Percentiles rank a stretch among this genome's conserved stretches.
phyloP scores from a whole-genome alignment of 2,888 invertebrate species.

The Pachliopta kotzebuea region DNA sequence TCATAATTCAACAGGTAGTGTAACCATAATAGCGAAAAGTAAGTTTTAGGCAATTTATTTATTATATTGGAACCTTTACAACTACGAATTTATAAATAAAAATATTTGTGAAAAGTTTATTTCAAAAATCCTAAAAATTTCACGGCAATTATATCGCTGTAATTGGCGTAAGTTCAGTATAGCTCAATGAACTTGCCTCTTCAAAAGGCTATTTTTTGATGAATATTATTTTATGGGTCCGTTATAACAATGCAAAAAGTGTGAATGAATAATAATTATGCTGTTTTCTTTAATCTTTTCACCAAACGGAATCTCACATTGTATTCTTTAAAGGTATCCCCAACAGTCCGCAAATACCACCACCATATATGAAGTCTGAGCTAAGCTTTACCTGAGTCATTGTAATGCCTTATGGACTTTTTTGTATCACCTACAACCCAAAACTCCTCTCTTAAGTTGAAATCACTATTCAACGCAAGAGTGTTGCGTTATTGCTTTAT shows the following conservation, averaged over 20 bases:
- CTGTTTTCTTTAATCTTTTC: no score
- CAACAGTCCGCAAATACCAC: no score
- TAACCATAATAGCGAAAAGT: background rate
- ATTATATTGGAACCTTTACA: background rate
- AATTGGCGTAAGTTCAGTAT: conserved; percentile 17
- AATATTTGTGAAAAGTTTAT: background rate
- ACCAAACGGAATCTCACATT: no score
- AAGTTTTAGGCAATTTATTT: background rate
- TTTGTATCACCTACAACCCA: no score
- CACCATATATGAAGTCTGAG: no score
- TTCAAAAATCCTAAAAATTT: conserved; percentile 4
- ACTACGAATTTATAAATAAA: background rate
- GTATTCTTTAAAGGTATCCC: no score
- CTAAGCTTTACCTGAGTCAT: no score
- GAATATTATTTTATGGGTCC: background rate
- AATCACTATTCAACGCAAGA: no score
- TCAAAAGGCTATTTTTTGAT: background rate
- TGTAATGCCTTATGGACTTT: no score
- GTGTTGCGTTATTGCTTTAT: no score
- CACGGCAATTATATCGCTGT: conserved; percentile 21
- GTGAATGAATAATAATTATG: no score
- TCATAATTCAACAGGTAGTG: background rate
- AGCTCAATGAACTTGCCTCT: background rate
- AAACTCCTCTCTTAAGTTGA: no score
- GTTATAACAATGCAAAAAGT: background rate